These are phyloP conservation scores for Microplitis deprimator DNA, from an alignment of 2,888 invertebrate genomes.

Conservation along the genomic window DNA sequence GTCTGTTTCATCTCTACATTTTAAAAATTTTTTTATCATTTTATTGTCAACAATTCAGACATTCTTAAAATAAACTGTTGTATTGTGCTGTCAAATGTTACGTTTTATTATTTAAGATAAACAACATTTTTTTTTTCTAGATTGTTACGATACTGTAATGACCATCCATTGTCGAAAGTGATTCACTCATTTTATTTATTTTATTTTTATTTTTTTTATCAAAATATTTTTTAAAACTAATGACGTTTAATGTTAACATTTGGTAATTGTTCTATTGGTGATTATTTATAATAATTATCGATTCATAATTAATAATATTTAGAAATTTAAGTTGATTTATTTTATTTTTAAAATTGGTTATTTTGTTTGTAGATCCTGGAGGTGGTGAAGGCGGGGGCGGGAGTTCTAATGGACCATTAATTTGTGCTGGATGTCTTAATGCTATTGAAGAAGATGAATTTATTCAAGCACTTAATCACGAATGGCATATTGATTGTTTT, in stretches of 20 bases:
- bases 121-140: slow-evolving; percentile 11
- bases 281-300: not conserved
- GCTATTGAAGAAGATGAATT: slow-evolving; percentile 83
- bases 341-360: not conserved
- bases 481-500: slow-evolving; percentile 93
- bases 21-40: slow-evolving; percentile 21
- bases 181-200: slow-evolving; percentile 8
- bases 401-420: slow-evolving; percentile 60
- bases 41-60: not conserved
- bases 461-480: slow-evolving; percentile 85
- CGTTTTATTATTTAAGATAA: not conserved
- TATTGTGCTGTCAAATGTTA: not conserved
- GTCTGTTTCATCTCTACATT: slow-evolving; percentile 45
- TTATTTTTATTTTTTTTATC: not conserved
- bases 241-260: not conserved
- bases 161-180: slow-evolving; percentile 39
- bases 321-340: not conserved
- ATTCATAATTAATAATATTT: not conserved
- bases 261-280: not conserved
- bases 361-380: slow-evolving; percentile 59
- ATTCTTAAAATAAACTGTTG: not conserved
- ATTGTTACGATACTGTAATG: slow-evolving; percentile 31
- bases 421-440: slow-evolving; percentile 84
- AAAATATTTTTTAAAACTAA: not conserved
- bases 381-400: slow-evolving; percentile 47